A percentile compares a stretch with the other conserved stretches of the same genome.
Conservation (phyloP, 2,797 vertebrate species). For the Acrossocheilus fasciatus region DNA sequence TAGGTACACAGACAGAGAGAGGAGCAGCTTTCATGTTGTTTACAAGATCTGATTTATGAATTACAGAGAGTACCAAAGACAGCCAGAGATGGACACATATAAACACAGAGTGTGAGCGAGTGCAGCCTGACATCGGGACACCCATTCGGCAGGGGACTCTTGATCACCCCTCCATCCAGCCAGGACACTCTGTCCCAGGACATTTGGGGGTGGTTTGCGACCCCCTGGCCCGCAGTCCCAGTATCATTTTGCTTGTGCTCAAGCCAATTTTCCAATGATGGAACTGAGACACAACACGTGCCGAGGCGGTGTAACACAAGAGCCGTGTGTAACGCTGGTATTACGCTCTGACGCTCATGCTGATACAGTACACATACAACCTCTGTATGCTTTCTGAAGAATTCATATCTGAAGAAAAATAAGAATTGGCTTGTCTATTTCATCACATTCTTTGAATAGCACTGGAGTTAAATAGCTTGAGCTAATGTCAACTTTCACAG, state of each 20-base stretch:
- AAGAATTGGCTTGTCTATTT: not conserved
- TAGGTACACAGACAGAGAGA: not conserved
- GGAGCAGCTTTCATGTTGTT: not conserved
- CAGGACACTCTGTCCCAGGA: conserved; percentile 79
- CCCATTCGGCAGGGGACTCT: conserved; percentile 2
- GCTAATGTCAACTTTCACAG: not conserved
- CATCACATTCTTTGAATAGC: not conserved
- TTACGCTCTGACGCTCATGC: not conserved
- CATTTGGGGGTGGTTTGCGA: conserved; percentile 57
- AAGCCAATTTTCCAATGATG: conserved; percentile 53
- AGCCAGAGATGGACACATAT: not conserved
- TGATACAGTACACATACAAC: conserved; percentile 3
- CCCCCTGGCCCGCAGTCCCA: conserved; percentile 61
- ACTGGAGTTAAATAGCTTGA: not conserved
- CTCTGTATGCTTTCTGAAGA: not conserved
- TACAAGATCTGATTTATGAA: conserved; percentile 5
- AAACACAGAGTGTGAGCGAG: conserved; percentile 29
- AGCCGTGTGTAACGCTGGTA: not conserved
- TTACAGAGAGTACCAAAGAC: not conserved
- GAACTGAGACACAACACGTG: not conserved
- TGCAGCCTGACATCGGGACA: not conserved
- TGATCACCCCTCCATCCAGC: conserved; percentile 5
- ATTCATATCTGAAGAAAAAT: not conserved
- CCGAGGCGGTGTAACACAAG: not conserved
- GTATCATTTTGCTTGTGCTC: conserved; percentile 21